Evolutionary conservation across 2,888 invertebrate species (phyloP).

Genomic region (Druceiella hillmani): DNA sequence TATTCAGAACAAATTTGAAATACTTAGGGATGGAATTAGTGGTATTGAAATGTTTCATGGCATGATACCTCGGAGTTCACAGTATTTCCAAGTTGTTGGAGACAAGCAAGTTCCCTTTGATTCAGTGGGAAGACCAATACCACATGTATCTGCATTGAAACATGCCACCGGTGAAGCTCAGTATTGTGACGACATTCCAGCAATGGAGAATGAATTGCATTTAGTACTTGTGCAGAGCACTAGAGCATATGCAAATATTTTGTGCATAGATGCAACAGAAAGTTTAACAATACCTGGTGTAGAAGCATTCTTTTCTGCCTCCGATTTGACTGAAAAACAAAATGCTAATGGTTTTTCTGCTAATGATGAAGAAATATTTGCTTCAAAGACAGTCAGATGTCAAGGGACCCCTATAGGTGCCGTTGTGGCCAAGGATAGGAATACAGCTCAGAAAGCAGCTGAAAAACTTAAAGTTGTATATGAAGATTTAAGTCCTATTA

Average conservation of each 20-base stretch:
- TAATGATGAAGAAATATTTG: slow-evolving; percentile 70
- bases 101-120: slow-evolving; percentile 51
- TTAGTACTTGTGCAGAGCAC: slow-evolving; percentile 64
- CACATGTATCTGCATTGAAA: slow-evolving; percentile 67
- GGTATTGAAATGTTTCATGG: slow-evolving; percentile 37
- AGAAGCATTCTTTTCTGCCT: slow-evolving; percentile 59
- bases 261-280: slow-evolving; percentile 58
- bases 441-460: slow-evolving; percentile 66
- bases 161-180: slow-evolving; percentile 79
- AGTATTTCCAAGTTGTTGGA: slow-evolving; percentile 38
- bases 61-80: slow-evolving; percentile 49
- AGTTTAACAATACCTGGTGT: slow-evolving; percentile 67
- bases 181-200: slow-evolving; percentile 74
- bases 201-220: slow-evolving; percentile 60
- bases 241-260: slow-evolving; percentile 64
- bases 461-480: slow-evolving; percentile 64
- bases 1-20: slow-evolving; percentile 15
- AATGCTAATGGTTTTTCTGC: slow-evolving; percentile 55
- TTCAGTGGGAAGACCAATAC: slow-evolving; percentile 63
- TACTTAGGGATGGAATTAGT: slow-evolving; percentile 31
- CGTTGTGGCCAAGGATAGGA: slow-evolving; percentile 62
- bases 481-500: slow-evolving; percentile 62
- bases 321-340: slow-evolving; percentile 56
- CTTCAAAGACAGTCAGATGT: slow-evolving; percentile 55
- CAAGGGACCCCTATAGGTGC: slow-evolving; percentile 67